Base-by-base conservation (phyloP, 2,113 vertebrate species). In the Grantiella picta region DNA sequence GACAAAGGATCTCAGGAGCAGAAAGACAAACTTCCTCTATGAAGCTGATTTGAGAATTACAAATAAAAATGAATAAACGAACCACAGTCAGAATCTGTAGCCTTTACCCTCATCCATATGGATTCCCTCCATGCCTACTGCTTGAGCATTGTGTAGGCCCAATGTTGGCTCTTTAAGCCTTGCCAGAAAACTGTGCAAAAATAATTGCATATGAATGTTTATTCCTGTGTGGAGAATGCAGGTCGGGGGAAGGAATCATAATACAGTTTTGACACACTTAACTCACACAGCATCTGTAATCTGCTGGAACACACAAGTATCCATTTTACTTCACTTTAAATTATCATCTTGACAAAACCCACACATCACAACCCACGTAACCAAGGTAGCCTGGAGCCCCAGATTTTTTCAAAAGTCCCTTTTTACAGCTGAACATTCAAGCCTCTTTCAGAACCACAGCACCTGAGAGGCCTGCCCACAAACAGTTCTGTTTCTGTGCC, bases 251-350 rank as follows among this genome's bases (percentile, higher is more conserved):
- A 47, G 22, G 52, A 95, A 88, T 76, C 44, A 20, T 75, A 88
- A 93, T 57, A 68, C 4, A 72, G 78, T 65, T 95, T 75, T 82
- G 70, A 79, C 36, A 76, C 61, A 91, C 95, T 76, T 92, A 91
- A 91, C 40, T 89, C 89, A 86, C 42, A 72, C 22, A 14, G 61
- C 57, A 89, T 76, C 89, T 79, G 86, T 68, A 92, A 86, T 5
- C 5, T 3, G 0, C 60, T 91, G 65, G 28, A 94, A 94, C 9
- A 59, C 22, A 44, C 23, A 75, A 86, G 47, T 25, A 86, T 50
- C 68, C 57, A 68, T 81, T 89, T 84, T 70, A 71, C 49, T 84
- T 80, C 56, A 40, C 15, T 47, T 66, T 15, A 53, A 61, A 78
- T 73, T 69, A 86, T 21, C 65, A 60, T 49, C 69, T 83, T 90